Evolutionary conservation across 2,113 vertebrate genomes (phyloP), one percentile per base, ranked within the genome.

Genomic region (Zapus hudsonius): DNA sequence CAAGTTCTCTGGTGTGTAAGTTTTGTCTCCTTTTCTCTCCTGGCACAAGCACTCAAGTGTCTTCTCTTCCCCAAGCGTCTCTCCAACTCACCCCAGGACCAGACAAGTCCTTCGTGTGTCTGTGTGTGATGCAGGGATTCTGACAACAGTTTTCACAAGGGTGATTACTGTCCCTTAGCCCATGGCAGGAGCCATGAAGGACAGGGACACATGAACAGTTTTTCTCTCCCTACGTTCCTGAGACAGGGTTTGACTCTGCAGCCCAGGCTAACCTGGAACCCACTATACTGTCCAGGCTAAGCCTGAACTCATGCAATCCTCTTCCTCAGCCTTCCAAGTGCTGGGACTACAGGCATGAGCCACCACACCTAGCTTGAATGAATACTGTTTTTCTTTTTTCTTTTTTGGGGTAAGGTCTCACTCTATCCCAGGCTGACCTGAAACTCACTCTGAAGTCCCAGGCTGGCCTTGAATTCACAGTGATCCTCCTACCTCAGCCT

Each of bases 41-140:
- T 7, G 19, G 22, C 0, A 0, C 4, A 27, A 63, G 75, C 67
- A 12, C 47, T n/a, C 20, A 5, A n/a, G n/a, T 11, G 19, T 25
- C 66, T 59, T 40, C 38, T 57, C 31, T 31, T 15, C 42, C 38
- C 40, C 10, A 23, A 2, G 76, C 20, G n/a, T n/a, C 1, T 9
- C 63, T 52, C 6, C 3, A n/a, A 40, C 52, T 25, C 13, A 31
- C n/a, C 55, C 63, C 67, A 57, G 29, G 55, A 22, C 61, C 15
- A 36, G n/a, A 33, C 33, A 73, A 5, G 31, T n/a, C 33, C 0
- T 5, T 25, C 31, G 20, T n/a, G 20, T 38, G 23, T 84, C 78
- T 47, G 29, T 16, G 23, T 15, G 38, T 63, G 42, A 55, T 3
- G 3, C 5, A 17, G 31, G 10, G 55, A 23, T 25, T 7, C 52